Conservation (phyloP, 2,888 invertebrate species). For the Trypoxylon attenuatum region DNA sequence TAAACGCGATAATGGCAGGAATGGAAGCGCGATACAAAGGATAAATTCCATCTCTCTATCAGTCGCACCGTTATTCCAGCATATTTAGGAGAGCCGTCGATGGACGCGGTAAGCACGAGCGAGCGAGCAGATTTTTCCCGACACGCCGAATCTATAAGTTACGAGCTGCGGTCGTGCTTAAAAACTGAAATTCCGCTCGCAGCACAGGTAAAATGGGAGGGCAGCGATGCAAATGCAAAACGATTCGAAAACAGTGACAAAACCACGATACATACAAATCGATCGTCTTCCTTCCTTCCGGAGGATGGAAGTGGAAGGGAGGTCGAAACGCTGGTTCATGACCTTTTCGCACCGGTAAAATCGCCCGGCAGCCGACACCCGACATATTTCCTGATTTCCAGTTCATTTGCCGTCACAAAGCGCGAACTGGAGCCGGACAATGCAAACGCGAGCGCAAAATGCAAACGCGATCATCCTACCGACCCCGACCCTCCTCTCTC, state of each 20-base stretch:
- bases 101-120: no score
- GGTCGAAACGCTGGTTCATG: constrained; percentile 26
- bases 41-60: no score
- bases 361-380: constrained; percentile 37
- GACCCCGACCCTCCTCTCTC: no score
- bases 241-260: constrained; percentile 44
- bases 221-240: constrained; percentile 34
- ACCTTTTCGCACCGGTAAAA: constrained; percentile 41
- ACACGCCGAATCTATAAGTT: no score
- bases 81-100: no score
- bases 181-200: not conserved
- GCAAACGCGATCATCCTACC: constrained; percentile 39
- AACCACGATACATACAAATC: constrained; percentile 42
- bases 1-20: no score
- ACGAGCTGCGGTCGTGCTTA: no score
- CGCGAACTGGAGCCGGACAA: constrained; percentile 32
- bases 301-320: constrained; percentile 1
- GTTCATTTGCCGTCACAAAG: constrained; percentile 51
- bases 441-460: constrained; percentile 29
- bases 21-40: no score
- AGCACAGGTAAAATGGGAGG: constrained; percentile 18
- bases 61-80: no score
- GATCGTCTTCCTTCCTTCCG: constrained; percentile 47
- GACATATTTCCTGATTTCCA: constrained; percentile 53
- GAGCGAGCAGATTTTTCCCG: no score